Evolutionary conservation across 2,113 vertebrate species (phyloP).

Genomic region (Pachypanchax playfairii): DNA sequence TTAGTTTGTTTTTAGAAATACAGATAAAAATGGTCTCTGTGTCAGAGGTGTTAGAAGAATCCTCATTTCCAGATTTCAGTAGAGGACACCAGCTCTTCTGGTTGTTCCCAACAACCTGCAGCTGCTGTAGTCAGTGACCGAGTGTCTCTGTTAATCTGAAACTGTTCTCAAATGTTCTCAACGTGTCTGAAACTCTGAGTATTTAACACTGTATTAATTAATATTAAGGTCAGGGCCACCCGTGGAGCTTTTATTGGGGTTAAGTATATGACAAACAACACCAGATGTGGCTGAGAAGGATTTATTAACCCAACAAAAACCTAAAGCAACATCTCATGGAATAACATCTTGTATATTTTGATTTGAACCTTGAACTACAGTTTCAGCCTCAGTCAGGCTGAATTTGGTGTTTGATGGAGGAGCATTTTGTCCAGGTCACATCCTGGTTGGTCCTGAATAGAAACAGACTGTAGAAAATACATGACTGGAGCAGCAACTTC

Average conservation of each 20-base stretch:
- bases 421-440: no score
- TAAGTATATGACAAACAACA: constrained; percentile 65
- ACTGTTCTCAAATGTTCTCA: constrained; percentile 17
- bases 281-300: constrained; percentile 36
- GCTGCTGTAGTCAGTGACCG: no score
- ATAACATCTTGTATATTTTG: neutral
- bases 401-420: no score
- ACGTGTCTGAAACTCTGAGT: constrained; percentile 24
- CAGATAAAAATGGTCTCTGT: no score
- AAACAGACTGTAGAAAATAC: no score
- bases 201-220: constrained; percentile 41
- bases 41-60: no score
- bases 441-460: no score
- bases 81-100: no score
- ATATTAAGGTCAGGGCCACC: constrained; percentile 58
- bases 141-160: constrained; percentile 34
- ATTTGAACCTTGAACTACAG: neutral
- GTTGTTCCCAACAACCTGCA: no score
- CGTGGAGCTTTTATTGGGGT: constrained; percentile 63
- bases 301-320: constrained; percentile 23
- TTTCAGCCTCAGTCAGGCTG: neutral
- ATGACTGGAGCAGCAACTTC: neutral
- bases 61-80: no score
- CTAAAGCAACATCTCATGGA: neutral
- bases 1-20: no score